Base-by-base conservation (phyloP, 1,140 invertebrate species). In the Triops longicaudatus region DNA sequence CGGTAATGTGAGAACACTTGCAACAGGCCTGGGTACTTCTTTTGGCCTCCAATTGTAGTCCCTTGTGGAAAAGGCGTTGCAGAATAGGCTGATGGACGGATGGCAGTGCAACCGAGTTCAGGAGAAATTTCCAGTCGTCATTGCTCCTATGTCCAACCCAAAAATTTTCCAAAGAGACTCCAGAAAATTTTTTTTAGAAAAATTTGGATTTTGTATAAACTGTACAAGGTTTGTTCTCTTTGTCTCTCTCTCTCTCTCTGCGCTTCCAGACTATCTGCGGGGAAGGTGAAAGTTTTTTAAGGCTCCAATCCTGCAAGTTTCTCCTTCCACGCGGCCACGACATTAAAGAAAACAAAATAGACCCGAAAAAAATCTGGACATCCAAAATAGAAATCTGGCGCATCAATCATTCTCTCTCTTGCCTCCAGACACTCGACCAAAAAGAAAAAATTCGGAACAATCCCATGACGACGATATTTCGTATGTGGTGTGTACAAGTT, bases 301-400 rank as follows among this genome's bases (percentile, higher is more conserved):
- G 50, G 50, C 50, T 63, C 17, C 50, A 63, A 37, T 63, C 50
- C 50, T 63, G 10, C 50, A 17, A n/a, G 14, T 63, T 63, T 63
- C 50, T 63, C 50, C 50, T 63, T 63, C 50, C 31, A 9, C n/a
- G 22, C 50, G 22, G 17, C 14, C 14, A 63, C 14, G 50, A 22
- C 50, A 63, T 14, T n/a, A 63, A 63, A 63, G 50, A 63, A 63
- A 63, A 63, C 14, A 63, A n/a, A 63, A 63, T 63, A 63, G 50
- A 63, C 50, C 50, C 50, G 6, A 63, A 63, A 63, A n/a, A 63
- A 37, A 37, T 37, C 31, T 37, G 50, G 50, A 63, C 50, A 63
- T 63, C 50, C 50, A 63, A 63, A 63, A 63, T 63, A 63, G 50
- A 63, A 63, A 63, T 63, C 50, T 63, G n/a, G 50, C n/a, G 14